Percentiles rank a stretch among this genome's conserved stretches.
Conservation (phyloP, 2,113 vertebrate species). For the Clupea harengus region DNA sequence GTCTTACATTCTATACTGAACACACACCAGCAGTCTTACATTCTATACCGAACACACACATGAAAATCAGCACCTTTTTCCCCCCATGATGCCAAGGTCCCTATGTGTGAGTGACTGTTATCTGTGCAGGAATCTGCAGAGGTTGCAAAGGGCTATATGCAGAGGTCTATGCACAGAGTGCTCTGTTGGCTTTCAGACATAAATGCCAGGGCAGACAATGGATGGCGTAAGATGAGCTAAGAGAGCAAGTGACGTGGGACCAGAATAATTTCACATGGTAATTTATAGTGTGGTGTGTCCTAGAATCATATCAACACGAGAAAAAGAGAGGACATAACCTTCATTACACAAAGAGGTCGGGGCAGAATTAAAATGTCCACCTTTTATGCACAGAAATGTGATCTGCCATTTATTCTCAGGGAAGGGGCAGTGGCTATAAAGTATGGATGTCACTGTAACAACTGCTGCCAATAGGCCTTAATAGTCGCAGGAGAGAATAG, state of each 20-base stretch:
- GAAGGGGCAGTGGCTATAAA: background rate
- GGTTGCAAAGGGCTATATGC: background rate
- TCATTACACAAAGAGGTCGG: constrained; percentile 9
- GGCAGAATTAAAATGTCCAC: background rate
- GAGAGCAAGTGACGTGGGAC: background rate
- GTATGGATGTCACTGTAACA: background rate
- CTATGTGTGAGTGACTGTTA: background rate
- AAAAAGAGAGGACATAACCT: background rate
- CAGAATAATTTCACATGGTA: constrained; percentile 6
- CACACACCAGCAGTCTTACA: too few species aligned
- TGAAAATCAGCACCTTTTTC: background rate
- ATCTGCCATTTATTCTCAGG: background rate
- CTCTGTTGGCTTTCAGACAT: background rate
- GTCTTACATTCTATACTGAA: too few species aligned
- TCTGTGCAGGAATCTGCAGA: background rate
- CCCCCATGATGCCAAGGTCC: background rate
- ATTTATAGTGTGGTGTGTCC: background rate
- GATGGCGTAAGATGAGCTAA: background rate
- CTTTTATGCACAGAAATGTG: constrained; percentile 6
- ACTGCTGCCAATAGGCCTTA: background rate
- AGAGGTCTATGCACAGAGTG: background rate
- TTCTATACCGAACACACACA: background rate
- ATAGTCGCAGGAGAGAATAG: background rate
- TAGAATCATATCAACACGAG: background rate
- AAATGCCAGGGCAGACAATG: background rate